Conservation (phyloP, 2,797 vertebrate genomes). For the Erethizon dorsatum region DNA sequence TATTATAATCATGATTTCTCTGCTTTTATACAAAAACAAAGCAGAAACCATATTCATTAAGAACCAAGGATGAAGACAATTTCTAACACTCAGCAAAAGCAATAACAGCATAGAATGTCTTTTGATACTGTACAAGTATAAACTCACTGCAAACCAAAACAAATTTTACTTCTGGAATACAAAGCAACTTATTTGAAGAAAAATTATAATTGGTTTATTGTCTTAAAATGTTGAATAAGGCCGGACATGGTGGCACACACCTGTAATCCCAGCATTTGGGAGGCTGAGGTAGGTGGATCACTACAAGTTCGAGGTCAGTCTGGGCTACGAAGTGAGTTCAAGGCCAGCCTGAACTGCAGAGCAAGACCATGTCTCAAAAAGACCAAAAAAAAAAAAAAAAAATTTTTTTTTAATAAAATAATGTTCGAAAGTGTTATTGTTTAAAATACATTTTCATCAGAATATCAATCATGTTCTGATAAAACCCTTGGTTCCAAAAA, state of each 20-base stretch:
- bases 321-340: background rate
- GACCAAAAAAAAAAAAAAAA: background rate
- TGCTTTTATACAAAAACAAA: slow-evolving; percentile 32
- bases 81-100: background rate
- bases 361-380: background rate
- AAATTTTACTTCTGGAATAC: background rate
- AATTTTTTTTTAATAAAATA: background rate
- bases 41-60: background rate
- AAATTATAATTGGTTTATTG: background rate
- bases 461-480: background rate
- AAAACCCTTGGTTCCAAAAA: background rate
- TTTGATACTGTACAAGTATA: background rate
- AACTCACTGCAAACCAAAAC: background rate
- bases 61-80: background rate
- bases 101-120: background rate
- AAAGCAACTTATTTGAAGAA: slow-evolving; percentile 29
- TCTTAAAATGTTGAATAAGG: background rate
- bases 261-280: background rate
- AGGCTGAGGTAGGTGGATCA: background rate
- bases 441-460: background rate
- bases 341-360: background rate
- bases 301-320: background rate
- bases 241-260: background rate
- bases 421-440: background rate
- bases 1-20: slow-evolving; percentile 7